Conservation (phyloP, 2,113 vertebrate species). For the Antechinus flavipes region DNA sequence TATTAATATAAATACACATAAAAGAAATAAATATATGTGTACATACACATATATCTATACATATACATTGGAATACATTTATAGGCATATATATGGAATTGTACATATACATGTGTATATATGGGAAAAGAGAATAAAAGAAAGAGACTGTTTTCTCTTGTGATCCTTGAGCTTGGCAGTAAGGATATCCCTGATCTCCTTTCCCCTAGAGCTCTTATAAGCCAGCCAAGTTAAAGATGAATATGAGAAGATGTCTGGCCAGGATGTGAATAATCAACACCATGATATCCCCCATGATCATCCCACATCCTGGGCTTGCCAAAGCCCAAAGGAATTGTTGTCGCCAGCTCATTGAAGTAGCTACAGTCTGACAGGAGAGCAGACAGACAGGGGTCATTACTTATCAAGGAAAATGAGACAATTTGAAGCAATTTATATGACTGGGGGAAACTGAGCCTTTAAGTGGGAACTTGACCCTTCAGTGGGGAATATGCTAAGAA, state of each 20-base stretch:
- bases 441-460: conserved; percentile 23
- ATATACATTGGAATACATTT: not conserved
- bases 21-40: not conserved
- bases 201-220: conserved; percentile 1
- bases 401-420: conserved; percentile 47
- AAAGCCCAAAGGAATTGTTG: not conserved
- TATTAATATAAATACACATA: not conserved
- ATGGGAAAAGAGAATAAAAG: not conserved
- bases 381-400: conserved; percentile 19
- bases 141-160: conserved; percentile 16
- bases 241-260: conserved; percentile 51
- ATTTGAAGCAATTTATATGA: conserved; percentile 17
- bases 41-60: not conserved
- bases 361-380: conserved; percentile 1
- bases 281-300: conserved; percentile 15
- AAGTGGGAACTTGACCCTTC: conserved; percentile 1
- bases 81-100: not conserved
- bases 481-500: not conserved
- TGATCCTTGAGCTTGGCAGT: conserved; percentile 40
- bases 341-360: conserved; percentile 1
- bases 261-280: conserved; percentile 62
- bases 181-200: conserved; percentile 24
- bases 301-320: conserved; percentile 48
- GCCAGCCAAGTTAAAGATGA: conserved; percentile 48
- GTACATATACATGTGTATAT: not conserved